Evolutionary conservation across 2,888 invertebrate genomes (phyloP), one percentile per base, ranked within the genome.

Genomic region (Exocentrus adspersus): DNA sequence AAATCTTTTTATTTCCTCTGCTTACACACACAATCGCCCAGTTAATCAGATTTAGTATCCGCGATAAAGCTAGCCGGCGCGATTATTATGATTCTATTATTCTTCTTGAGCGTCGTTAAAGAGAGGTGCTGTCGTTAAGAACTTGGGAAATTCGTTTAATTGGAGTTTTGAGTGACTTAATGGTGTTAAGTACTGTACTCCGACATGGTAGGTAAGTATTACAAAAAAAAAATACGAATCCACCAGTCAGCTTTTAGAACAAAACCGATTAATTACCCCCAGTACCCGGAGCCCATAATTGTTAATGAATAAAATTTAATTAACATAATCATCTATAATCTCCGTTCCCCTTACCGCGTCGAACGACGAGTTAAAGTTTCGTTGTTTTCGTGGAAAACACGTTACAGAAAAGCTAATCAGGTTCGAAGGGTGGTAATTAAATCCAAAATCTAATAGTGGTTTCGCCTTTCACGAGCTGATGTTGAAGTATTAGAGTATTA

Each of bases 351-450:
- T 37, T 53, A 43, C 9, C 30, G 46, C 42, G 41, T 30, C 53
- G 46, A 57, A 42, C 30, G 24, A 37, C 10, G 41, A 60, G 50
- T 53, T 50, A 43, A 62, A 64, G 62, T 64, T 63, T 62, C 58
- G 59, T 56, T 62, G 60, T 63, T 67, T n/a, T 62, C 56, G 56
- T 60, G 60, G 59, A 61, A 63, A 68, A 68, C 58, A 65, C 68
- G 65, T 63, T 61, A 65, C 56, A 64, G 64, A 67, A 69, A 68
- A 71, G 67, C 73, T 72, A 75, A 75, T 72, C 72, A 70, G 65
- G 69, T 71, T 73, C 70, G 73, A 73, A 73, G 71, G 74, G 72
- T 68, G 70, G 71, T 73, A 74, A 75, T 74, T 74, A 73, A 73
- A 72, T 72, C 69, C 61, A 63, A 72, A 72, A 75, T 74, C 70